Conservation (phyloP, 2,113 vertebrate species). For the Herpetotheres cachinnans region DNA sequence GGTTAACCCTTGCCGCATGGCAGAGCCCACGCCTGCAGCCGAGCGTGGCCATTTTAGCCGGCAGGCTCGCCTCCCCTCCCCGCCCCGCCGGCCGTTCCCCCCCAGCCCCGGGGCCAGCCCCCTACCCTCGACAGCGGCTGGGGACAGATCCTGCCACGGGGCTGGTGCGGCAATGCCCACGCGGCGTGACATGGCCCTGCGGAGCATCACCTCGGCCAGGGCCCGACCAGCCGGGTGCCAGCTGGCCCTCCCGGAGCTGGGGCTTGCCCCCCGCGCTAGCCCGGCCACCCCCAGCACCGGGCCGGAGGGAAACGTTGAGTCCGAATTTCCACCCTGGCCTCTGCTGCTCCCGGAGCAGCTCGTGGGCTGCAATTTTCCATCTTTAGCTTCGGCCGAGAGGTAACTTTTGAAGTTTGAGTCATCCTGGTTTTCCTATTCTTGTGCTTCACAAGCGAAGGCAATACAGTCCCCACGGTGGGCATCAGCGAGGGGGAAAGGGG, state of each 20-base stretch:
- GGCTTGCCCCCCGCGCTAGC: too few relatives aligned
- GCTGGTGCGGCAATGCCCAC: not conserved
- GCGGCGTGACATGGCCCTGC: not conserved
- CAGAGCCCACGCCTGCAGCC: not conserved
- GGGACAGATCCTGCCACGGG: not conserved
- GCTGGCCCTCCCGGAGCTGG: too few relatives aligned
- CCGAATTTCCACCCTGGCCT: not conserved
- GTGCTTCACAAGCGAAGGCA: not conserved
- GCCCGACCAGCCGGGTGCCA: too few relatives aligned
- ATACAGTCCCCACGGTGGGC: not conserved
- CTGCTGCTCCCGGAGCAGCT: not conserved
- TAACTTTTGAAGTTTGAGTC: not conserved
- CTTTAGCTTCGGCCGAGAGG: not conserved
- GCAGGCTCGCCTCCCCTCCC: not conserved
- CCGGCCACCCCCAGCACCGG: not conserved
- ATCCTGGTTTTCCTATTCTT: not conserved
- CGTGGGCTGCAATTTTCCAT: not conserved
- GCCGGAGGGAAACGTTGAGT: not conserved
- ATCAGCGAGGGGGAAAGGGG: not conserved
- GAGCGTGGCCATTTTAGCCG: not conserved
- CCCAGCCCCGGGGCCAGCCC: not conserved
- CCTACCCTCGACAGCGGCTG: not conserved
- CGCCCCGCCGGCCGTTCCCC: not conserved
- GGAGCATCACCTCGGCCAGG: fast-evolving
- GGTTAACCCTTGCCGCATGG: not conserved